A percentile compares a stretch with the other conserved stretches of the same genome.
Conservation (phyloP, 2,797 vertebrate genomes). For the Crax fasciolata region DNA sequence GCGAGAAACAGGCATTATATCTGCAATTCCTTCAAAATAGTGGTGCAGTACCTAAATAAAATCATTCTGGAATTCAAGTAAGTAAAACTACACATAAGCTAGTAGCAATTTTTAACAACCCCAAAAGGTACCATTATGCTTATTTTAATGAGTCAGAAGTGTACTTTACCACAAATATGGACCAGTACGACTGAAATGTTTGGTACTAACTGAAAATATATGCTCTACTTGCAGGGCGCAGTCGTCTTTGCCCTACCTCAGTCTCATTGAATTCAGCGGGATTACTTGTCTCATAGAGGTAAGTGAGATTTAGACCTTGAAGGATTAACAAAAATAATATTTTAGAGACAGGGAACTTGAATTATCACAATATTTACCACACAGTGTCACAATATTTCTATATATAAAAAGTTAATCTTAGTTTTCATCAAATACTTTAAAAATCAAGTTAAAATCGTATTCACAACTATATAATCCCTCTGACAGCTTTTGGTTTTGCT, state of each 20-base stretch:
- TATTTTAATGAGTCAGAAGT: slow-evolving; percentile 50
- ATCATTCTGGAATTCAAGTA: slow-evolving; percentile 70
- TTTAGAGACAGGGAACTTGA: slow-evolving; percentile 69
- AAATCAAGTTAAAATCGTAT: slow-evolving; percentile 74
- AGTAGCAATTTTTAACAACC: slow-evolving; percentile 64
- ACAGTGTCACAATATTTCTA: slow-evolving; percentile 70
- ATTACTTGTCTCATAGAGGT: slow-evolving; percentile 49
- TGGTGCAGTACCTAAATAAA: slow-evolving; percentile 74
- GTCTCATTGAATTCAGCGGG: slow-evolving; percentile 46
- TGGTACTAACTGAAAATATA: slow-evolving; percentile 2
- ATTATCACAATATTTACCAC: slow-evolving; percentile 76
- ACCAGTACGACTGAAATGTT: slow-evolving; percentile 16
- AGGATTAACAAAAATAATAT: slow-evolving; percentile 72
- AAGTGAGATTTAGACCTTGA: slow-evolving; percentile 70
- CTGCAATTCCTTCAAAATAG: slow-evolving; percentile 79
- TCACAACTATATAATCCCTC: slow-evolving; percentile 76
- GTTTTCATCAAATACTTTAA: slow-evolving; percentile 78
- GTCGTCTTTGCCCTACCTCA: slow-evolving; percentile 47
- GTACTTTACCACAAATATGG: not conserved
- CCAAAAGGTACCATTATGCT: slow-evolving; percentile 72
- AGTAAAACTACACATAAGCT: slow-evolving; percentile 51
- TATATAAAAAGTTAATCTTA: slow-evolving; percentile 74
- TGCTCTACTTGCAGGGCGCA: slow-evolving; percentile 24
- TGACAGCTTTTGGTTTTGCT: slow-evolving; percentile 84
- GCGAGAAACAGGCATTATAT: slow-evolving; percentile 55